Conservation (phyloP, 2,113 vertebrate species). For the Tichodroma muraria region DNA sequence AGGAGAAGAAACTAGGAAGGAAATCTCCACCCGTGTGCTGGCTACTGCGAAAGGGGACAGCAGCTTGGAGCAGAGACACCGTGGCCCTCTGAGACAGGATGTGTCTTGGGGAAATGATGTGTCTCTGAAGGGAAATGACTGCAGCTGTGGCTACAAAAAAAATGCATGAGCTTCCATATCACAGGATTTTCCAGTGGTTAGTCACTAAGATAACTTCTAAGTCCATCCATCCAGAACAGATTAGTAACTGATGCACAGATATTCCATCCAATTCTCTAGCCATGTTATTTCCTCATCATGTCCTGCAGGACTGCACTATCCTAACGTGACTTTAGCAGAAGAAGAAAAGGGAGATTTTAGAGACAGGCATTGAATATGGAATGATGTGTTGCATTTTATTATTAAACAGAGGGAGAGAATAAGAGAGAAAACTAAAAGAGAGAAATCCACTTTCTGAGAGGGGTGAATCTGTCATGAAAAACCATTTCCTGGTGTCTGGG, state of each 20-base stretch:
- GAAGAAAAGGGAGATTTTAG: not conserved
- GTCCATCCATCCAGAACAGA: slow-evolving; percentile 64
- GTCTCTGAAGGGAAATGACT: slow-evolving; percentile 73
- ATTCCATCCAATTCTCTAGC: slow-evolving; percentile 1
- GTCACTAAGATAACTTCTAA: slow-evolving; percentile 70
- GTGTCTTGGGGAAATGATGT: slow-evolving; percentile 65
- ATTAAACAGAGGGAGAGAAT: not conserved
- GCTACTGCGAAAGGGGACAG: slow-evolving; percentile 11
- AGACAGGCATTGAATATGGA: not conserved
- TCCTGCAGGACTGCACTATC: not conserved
- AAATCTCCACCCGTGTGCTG: slow-evolving; percentile 60
- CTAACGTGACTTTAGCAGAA: not conserved
- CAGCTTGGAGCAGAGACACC: slow-evolving; percentile 43
- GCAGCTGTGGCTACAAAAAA: slow-evolving; percentile 49
- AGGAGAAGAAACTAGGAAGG: slow-evolving; percentile 65
- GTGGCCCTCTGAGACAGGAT: slow-evolving; percentile 69
- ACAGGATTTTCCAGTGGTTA: slow-evolving; percentile 70
- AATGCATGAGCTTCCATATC: slow-evolving; percentile 49
- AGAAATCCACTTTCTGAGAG: not conserved
- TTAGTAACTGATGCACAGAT: slow-evolving; percentile 65
- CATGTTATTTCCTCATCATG: not conserved
- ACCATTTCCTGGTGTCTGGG: not conserved
- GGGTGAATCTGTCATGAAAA: not conserved
- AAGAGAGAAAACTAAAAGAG: too few species aligned
- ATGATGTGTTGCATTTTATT: not conserved